Evolutionary conservation across 2,797 vertebrate genomes (phyloP), one percentile per base, ranked within the genome.

Genomic region (Macropus fuliginosus): DNA sequence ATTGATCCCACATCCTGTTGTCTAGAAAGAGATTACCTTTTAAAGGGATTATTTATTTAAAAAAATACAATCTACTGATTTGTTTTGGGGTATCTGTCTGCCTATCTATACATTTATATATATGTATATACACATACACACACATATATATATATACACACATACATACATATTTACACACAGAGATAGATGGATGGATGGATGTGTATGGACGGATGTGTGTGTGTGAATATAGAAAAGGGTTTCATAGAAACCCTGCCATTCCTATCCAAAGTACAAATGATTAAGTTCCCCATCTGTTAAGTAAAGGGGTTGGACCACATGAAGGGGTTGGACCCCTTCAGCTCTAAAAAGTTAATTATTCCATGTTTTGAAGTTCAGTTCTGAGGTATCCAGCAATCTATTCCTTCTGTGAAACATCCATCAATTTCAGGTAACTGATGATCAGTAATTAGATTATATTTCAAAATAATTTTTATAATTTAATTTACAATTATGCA

Each of bases 401-500:
- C n/a, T 81, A 81, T 18, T 55, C 27, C 52, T 13, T 93, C 93
- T 93, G 90, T 50, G 87, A 92, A 62, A 3, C 54, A 40, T 50
- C 55, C 62, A 90, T 94, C 92, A 56, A 46, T 27, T 90, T 8
- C n/a, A 54, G 57, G 28, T 90, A 93, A 91, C 74, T 31, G 29
- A 91, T 55, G 94, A 57, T 16, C 3, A 95, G 21, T n/a, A 74
- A 34, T 93, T 93, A 24, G 18, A 81, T 40, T 74, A 74, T 40
- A 46, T 81, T 81, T 81, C 18, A 40, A 62, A 94, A 59, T 59
- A 31, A 28, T 91, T 74, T 18, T 92, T 74, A 40, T 81, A 81
- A 81, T 81, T 81, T 93, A 89, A 91, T 91, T 94, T 91, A 90
- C 55, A 94, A 14, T 93, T 29, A 28, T 93, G 4, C 91, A 18